These are phyloP conservation scores for Nomada goodeniana DNA, from an alignment of 2,888 invertebrate genomes.

Conservation along the genomic window DNA sequence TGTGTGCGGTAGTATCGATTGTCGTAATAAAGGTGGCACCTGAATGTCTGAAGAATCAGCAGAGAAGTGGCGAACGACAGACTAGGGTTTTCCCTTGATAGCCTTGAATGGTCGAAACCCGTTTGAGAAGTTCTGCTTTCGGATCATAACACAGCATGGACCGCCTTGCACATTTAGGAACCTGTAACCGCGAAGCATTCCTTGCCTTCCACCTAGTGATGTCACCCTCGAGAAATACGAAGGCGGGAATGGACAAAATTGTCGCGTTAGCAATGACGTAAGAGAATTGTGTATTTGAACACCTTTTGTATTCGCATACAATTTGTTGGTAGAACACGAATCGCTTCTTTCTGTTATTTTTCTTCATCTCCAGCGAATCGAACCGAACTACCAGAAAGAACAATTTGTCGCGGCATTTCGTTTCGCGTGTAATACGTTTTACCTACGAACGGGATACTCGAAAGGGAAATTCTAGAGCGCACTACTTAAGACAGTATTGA, in stretches of 20 bases:
- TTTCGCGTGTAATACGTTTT: no score
- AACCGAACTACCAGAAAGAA: no score
- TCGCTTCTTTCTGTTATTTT: background rate
- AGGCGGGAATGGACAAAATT: background rate
- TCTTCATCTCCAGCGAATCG: no score
- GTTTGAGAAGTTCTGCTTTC: constrained; percentile 13
- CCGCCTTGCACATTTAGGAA: background rate
- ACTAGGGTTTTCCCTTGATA: constrained; percentile 4
- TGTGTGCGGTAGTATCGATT: background rate
- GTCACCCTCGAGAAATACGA: constrained; percentile 15
- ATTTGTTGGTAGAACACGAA: no score
- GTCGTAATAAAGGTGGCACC: no score
- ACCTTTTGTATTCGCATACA: no score
- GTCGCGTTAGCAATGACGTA: background rate
- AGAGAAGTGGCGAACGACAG: background rate
- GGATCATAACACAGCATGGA: constrained; percentile 7
- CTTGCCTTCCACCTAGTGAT: background rate
- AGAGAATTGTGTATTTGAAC: no score
- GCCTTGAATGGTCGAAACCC: constrained; percentile 12
- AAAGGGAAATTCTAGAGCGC: no score
- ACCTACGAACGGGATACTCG: no score
- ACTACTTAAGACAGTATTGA: no score
- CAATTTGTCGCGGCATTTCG: no score
- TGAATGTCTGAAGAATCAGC: background rate
- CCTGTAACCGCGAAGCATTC: constrained; percentile 8